These are phyloP conservation scores for Apodemia zela DNA, from an alignment of 2,888 invertebrate species.

Conservation along the genomic window DNA sequence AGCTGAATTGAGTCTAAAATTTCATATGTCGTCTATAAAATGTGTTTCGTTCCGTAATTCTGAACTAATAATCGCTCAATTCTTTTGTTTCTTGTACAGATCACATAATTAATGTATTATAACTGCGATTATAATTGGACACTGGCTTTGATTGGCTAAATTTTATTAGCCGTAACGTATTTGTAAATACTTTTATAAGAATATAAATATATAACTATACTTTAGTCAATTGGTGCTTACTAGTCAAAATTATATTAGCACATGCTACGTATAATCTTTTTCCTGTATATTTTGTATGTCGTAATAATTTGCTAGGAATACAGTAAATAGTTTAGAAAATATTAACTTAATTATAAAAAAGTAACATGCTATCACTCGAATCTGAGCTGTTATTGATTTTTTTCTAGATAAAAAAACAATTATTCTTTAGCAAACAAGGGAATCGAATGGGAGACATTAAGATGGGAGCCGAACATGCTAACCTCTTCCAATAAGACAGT, in stretches of 20 bases:
- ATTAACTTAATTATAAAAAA: too few species aligned
- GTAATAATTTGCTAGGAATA: constrained; percentile 9
- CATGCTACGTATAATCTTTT: constrained; percentile 35
- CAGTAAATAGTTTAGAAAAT: not conserved
- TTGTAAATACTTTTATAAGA: constrained; percentile 55
- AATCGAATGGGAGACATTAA: too few species aligned
- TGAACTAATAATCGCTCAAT: constrained; percentile 22
- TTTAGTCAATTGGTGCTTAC: constrained; percentile 79
- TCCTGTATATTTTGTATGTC: constrained; percentile 22
- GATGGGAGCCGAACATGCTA: too few species aligned
- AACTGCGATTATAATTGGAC: constrained; percentile 35
- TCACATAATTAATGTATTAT: constrained; percentile 24
- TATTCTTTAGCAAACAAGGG: too few species aligned
- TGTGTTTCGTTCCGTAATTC: not conserved
- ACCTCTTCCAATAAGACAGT: too few species aligned
- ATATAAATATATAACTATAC: constrained; percentile 42
- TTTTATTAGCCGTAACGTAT: constrained; percentile 58
- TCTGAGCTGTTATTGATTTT: too few species aligned
- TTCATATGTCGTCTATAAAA: not conserved
- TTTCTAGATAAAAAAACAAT: too few species aligned
- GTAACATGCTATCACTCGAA: too few species aligned
- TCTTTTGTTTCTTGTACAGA: constrained; percentile 19
- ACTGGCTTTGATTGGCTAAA: constrained; percentile 59
- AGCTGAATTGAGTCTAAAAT: not conserved
- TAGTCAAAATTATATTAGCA: constrained; percentile 80